Base-by-base conservation (phyloP, 2,797 vertebrate genomes). In the Eremophila alpestris region DNA sequence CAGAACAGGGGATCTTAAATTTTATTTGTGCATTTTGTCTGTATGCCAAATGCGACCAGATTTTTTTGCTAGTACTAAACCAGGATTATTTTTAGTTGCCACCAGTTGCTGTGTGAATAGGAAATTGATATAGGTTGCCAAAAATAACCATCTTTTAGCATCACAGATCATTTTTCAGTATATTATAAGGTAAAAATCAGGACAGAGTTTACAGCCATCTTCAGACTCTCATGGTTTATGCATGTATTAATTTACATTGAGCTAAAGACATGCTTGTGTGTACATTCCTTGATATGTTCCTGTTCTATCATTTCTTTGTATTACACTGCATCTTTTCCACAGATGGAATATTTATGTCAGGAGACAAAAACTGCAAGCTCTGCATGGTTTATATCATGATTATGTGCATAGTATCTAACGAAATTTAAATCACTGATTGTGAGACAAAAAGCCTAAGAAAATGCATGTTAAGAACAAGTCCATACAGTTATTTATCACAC, bases 81-180 rank as follows among this genome's bases (percentile, higher is more conserved):
- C 32, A 65, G 52, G 74, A 89, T 86, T 97, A 97, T 97, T 98
- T 97, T 97, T 96, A 97, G 97, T 89, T 89, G 92, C 97, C 97
- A 98, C 97, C 96, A 97, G 97, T 97, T 97, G 97, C 97, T 97
- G 83, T 95, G 92, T 96, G 97, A 96, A 97, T 69, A 92, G 84
- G 76, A 96, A 97, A 97, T 67, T 77, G 96, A 96, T 89, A 96
- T 22, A 85, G 74, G 68, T 30, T 87, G 93, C 97, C 97, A 92
- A 91, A 97, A 98, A 98, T 97, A 97, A 91, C 86, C 77, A 77
- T 70, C 54, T 97, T 97, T 89, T 77, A 87, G 68, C 88, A 96
- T 73, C 83, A 46, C 63, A 88, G 92, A 90, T 79, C 16, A 48
- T 96, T 88, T 85, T 89, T 94, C 94, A 75, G 89, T 68, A 54